A percentile compares a stretch with the other conserved stretches of the same genome.
phyloP scores from a whole-genome alignment of 2,113 vertebrate species.

The Chaetops frenatus region DNA sequence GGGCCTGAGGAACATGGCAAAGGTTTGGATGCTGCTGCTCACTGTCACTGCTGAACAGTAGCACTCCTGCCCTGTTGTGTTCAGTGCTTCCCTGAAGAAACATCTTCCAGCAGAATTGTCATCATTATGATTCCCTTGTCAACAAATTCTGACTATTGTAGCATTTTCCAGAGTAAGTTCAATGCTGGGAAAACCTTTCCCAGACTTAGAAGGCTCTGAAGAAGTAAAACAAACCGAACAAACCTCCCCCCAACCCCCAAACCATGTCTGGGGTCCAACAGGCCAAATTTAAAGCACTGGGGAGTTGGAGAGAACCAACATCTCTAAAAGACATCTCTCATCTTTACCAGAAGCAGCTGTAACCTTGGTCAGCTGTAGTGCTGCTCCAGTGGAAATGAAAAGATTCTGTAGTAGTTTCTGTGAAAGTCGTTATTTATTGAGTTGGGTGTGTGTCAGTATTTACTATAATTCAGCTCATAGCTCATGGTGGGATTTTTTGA shows the following conservation, averaged over 20 bases:
- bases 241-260: background rate
- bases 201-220: background rate
- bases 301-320: background rate
- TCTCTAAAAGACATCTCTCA: background rate
- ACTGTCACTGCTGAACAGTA: accelerated
- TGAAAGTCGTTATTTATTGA: background rate
- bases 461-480: background rate
- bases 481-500: background rate
- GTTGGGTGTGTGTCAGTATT: background rate
- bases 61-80: background rate
- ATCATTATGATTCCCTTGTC: background rate
- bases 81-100: background rate
- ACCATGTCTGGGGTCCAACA: background rate
- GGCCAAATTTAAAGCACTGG: background rate
- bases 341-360: background rate
- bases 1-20: background rate
- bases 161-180: background rate
- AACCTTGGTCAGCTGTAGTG: background rate
- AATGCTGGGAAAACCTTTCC: background rate
- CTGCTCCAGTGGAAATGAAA: background rate
- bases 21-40: background rate
- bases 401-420: background rate
- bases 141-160: background rate
- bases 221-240: accelerated
- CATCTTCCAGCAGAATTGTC: background rate